Evolutionary conservation across 1,140 invertebrate genomes (phyloP), one percentile per base, ranked within the genome.

Genomic region (Drosophila kikkawai): DNA sequence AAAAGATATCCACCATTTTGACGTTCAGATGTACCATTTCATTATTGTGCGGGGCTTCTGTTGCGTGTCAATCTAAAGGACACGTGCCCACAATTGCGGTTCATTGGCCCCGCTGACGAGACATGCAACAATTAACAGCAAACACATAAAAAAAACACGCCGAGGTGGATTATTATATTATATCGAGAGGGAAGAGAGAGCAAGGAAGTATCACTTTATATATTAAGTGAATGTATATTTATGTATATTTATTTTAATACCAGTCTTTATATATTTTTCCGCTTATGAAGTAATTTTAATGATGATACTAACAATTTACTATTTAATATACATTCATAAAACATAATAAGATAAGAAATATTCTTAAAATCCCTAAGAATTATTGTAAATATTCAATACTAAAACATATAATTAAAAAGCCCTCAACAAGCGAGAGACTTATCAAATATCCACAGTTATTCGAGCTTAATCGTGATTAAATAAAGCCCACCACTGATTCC

Each of bases 41-140:
- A n/a, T 45, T 39, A 32, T 73, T 15, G n/a, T 44, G 13, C 22
- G 41, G 8, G 13, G n/a, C 29, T 61, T 45, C 12, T 17, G 42
- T 75, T 75, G 74, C 71, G 71, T 76, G 74, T 58, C 39, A 39
- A 66, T 44, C 22, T 34, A 32, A 41, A 67, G 73, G 71, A 80
- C 63, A 80, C 69, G 53, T 74, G 70, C 77, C 63, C 44, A 55
- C 34, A 78, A 78, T 74, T 50, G 19, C 9, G 50, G 78, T 82
- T 82, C 80, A 82, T 73, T 82, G 79, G 32, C 60, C 79, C 22
- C 60, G 22, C 15, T 19, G 39, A 48, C 50, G 59, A 76, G 73
- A 67, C 74, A 76, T 67, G 61, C 74, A 76, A 75, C 59, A 47
- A 51, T 75, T 65, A 59, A 55, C 65, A 41, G 44, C 26, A 60